Base-by-base conservation (phyloP, 2,113 vertebrate genomes). In the Ranitomeya variabilis region DNA sequence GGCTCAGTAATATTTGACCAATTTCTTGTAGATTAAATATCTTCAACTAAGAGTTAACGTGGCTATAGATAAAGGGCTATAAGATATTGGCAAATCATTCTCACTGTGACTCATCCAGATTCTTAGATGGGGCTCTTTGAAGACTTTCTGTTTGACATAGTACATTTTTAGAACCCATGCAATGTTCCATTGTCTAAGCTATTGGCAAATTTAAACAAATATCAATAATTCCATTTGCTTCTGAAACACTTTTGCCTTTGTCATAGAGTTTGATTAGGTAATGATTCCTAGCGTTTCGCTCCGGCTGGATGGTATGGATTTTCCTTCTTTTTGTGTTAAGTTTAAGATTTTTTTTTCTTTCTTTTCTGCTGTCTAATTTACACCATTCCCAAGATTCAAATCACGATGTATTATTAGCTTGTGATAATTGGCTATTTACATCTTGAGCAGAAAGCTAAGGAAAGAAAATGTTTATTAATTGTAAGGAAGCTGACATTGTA, bases 271-370 rank as follows among this genome's bases (percentile, higher is more conserved):
- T 91, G 90, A 92, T 86, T 92, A 90, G 88, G 90, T 93, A 94
- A 93, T 93, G 92, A 94, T 94, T 94, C 94, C 93, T 93, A 93
- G 74, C 87, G 84, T 92, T 93, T 92, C 89, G 89, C 92, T 91
- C 91, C 92, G 91, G 91, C 91, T 90, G 90, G 86, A 86, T 91
- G 83, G 89, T 93, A 94, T 94, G 91, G 95, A 95, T 95, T 95
- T 96, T 95, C 94, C 90, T 95, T 95, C 95, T 88, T 93, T 94
- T 90, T 91, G 91, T 92, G 92, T 95, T 96, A 95, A 91, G 90
- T 85, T 59, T 91, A 87, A 89, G 86, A 67, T 91, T 87, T 67
- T 83, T 84, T 79, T 67, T 15, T 81, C 51, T 54, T 71, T 71
- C 51, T 84, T 92, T 92, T 90, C 87, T 31, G 91, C 91, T 94